phyloP scores from a whole-genome alignment of 2,113 vertebrate genomes.

The Tauraco erythrolophus region DNA sequence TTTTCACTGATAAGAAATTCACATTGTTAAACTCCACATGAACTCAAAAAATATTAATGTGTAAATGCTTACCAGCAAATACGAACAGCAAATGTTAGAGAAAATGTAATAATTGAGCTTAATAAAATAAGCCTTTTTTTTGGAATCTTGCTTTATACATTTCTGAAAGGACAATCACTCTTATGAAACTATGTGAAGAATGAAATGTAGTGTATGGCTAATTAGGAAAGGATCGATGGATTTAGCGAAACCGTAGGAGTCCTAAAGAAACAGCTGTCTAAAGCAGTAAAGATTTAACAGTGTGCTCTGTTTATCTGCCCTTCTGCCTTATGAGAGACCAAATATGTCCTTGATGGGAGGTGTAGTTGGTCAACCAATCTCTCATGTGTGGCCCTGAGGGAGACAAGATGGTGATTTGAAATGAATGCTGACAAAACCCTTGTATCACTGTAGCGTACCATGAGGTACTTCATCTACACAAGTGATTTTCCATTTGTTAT shows the following conservation, averaged over 20 bases:
- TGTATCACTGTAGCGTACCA: rapidly evolving
- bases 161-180: constrained; percentile 72
- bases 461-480: neutral
- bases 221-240: constrained; percentile 70
- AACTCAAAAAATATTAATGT: constrained; percentile 77
- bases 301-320: neutral
- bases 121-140: constrained; percentile 79
- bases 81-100: constrained; percentile 77
- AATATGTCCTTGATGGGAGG: neutral
- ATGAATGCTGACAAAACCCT: neutral
- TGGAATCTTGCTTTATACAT: constrained; percentile 72
- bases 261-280: constrained; percentile 1
- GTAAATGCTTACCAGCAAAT: constrained; percentile 77
- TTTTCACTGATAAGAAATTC: constrained; percentile 75
- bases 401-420: neutral
- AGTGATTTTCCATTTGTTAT: neutral
- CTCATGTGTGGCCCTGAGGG: rapidly evolving
- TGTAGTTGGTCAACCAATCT: rapidly evolving
- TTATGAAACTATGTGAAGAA: constrained; percentile 67
- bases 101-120: constrained; percentile 79
- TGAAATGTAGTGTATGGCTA: constrained; percentile 69
- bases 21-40: constrained; percentile 80
- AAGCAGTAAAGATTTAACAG: neutral
- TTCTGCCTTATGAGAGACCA: neutral
- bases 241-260: constrained; percentile 52